Base-by-base conservation (phyloP, 2,888 invertebrate species). In the Zygothrica quintamaculata region DNA sequence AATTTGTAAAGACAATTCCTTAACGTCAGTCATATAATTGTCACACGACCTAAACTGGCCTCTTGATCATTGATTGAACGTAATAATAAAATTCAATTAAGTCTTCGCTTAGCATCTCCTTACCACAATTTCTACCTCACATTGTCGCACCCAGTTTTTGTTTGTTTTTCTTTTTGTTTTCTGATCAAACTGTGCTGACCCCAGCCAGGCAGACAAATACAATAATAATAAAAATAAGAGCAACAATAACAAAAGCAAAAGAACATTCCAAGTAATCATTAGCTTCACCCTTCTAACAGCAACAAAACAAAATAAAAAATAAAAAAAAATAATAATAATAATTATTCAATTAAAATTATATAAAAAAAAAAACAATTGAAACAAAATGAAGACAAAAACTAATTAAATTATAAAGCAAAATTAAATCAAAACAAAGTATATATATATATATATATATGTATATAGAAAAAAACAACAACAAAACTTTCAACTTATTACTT, bases 1-100 rank as follows among this genome's bases (percentile, higher is more conserved):
- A 47, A n/a, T 39, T n/a, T 66, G 31, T 40, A 57, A 22, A 36
- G 51, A 77, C 87, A 87, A 79, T 79, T 86, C 87, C 84, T 86
- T 82, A 87, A 80, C 86, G 81, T 80, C 88, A 86, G 70, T 51
- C 77, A 58, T 89, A 88, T 89, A 91, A 90, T 91, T 91, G 91
- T 91, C 91, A 89, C 91, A 91, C 91, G 91, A 91, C 91, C 91
- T 88, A 88, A 85, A 82, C 77, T 89, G 90, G 87, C 90, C 91
- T 88, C 89, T 84, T 84, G 88, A 84, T 87, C 88, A 89, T 88
- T 88, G 89, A 91, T 91, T 91, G 90, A 90, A 87, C 88, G 90
- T 90, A 90, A 89, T 89, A 90, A 90, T 80, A 74, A 88, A 86
- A 88, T 88, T 84, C 84, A 84, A 84, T 84, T 84, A 82, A 68